Conservation (phyloP, 2,888 invertebrate genomes). For the Antitype chi region DNA sequence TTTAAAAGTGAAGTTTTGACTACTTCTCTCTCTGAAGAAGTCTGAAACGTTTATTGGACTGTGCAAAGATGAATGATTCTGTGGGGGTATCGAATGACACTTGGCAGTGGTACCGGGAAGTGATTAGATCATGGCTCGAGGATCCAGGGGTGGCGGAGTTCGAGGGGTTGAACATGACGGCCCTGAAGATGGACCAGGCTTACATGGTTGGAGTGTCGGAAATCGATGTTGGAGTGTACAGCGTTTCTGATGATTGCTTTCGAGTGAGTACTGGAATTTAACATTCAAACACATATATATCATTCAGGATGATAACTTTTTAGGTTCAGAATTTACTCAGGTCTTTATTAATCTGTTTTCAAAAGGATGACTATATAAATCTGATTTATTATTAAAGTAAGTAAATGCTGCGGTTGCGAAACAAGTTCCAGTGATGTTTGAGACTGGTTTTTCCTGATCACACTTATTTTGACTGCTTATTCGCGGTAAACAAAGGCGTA, state of each 20-base stretch:
- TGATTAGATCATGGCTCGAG: constrained; percentile 91
- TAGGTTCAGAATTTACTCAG: background rate
- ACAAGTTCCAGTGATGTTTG: constrained; percentile 21
- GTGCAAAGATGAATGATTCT: constrained; percentile 82
- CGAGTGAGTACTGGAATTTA: constrained; percentile 87
- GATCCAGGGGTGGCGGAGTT: constrained; percentile 88
- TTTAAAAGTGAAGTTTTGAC: constrained; percentile 66
- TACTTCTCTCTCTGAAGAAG: constrained; percentile 67
- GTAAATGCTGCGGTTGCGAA: constrained; percentile 12
- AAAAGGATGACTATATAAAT: background rate
- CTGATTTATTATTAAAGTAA: constrained; percentile 25
- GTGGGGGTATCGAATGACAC: constrained; percentile 75
- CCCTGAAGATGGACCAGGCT: constrained; percentile 92
- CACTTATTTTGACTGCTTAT: constrained; percentile 10
- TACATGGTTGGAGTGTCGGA: constrained; percentile 88
- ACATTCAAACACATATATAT: background rate
- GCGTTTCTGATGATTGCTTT: constrained; percentile 93
- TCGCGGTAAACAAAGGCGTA: background rate
- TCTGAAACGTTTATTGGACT: constrained; percentile 63
- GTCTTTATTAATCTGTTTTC: background rate
- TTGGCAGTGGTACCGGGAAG: constrained; percentile 85
- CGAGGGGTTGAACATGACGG: constrained; percentile 90
- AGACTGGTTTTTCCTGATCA: constrained; percentile 35
- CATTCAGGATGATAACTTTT: background rate
- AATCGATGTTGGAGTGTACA: constrained; percentile 90